phyloP scores from a whole-genome alignment of 2,888 invertebrate species.

The Augochlorella aurata region DNA sequence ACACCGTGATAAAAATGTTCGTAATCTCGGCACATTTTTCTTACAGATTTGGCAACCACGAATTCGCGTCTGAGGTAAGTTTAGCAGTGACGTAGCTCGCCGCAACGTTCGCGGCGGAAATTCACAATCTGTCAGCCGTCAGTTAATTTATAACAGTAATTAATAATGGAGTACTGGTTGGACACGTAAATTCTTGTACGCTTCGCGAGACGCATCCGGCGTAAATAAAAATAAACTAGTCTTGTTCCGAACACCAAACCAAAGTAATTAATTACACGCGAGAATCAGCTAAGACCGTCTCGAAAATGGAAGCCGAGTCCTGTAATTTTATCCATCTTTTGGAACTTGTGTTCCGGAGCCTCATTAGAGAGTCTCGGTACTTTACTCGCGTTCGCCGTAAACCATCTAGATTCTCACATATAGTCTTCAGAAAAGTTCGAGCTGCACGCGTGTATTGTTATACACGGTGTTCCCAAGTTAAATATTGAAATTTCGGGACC shows the following conservation, averaged over 20 bases:
- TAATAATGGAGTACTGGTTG: not conserved
- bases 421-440: not conserved
- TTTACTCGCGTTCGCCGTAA: not conserved
- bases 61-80: not conserved
- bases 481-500: no score
- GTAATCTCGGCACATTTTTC: no score
- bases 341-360: not conserved
- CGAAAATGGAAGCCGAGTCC: not conserved
- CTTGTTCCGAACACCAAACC: not conserved
- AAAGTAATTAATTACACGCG: not conserved
- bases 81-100: not conserved
- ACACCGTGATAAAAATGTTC: no score
- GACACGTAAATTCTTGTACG: not conserved
- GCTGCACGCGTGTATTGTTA: not conserved
- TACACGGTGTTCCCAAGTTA: no score
- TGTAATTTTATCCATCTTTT: conserved; percentile 4
- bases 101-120: not conserved
- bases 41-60: no score
- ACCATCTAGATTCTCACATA: not conserved
- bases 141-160: not conserved
- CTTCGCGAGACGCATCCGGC: no score
- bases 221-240: not conserved
- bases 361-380: not conserved
- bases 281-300: not conserved
- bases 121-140: not conserved